Base-by-base conservation (phyloP, 2,113 vertebrate species). In the Anhinga rufa region DNA sequence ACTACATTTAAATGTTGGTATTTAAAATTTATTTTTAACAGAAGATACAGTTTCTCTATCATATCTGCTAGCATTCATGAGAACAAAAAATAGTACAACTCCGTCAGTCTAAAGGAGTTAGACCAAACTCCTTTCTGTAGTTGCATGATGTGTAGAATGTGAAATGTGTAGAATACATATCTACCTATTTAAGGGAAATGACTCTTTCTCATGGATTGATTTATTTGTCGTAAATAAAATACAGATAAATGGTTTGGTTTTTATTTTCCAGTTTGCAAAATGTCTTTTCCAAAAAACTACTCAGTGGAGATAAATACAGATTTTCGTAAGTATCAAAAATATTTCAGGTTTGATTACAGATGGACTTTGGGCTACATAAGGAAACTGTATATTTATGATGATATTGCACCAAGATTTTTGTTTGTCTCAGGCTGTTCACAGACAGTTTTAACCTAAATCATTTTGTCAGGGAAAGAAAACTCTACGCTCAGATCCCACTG, bases 201-300 rank as follows among this genome's bases (percentile, higher is more conserved):
- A 7, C 29, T 32, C n/a, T 55, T 12, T 62, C 9, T 78, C 16
- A 9, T 17, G 9, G 55, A 38, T 46, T 46, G 19, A 38, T 80
- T 48, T 42, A 57, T 70, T 70, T 81, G 28, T 38, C 22, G 14
- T 85, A 32, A 49, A 4, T 54, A 55, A 64, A 75, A 52, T 38
- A 57, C 29, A 71, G 32, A 16, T 87, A 75, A 82, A 54, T 61
- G 3, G 4, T 65, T 4, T 34, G 62, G 21, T 38, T 52, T 6
- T 93, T 75, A 92, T 91, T 77, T 52, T 29, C 77, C 52, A 99
- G 99, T 96, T 98, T 99, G 97, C 99, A 99, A 97, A 99, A 99
- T 1, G 99, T 99, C 13, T 99, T 99, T 92, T 99, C 99, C 24
- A 99, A 99, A 93, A 99, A 99, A 61, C 98, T 99, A 0, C 98